Base-by-base conservation (phyloP, 2,113 vertebrate species). In the Uria lomvia region DNA sequence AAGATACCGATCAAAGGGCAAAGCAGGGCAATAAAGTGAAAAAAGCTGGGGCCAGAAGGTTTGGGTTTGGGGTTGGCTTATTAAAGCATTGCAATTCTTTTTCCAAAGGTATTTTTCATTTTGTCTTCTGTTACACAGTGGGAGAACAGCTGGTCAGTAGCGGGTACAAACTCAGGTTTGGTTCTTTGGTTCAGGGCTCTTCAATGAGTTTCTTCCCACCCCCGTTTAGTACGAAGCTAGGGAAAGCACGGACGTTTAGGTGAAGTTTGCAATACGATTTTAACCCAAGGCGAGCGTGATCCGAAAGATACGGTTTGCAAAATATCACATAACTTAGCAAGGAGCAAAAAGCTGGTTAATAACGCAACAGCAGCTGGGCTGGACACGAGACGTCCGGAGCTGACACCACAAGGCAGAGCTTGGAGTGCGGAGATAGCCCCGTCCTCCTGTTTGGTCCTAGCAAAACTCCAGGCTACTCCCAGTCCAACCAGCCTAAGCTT, bases 1-100 rank as follows among this genome's bases (percentile, higher is more conserved):
- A 96, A 94, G 95, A 97, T 80, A 90, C 42, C n/a, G 91, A 97
- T 97, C 90, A 97, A 96, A 97, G 86, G 93, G 79, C 90, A 95
- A 86, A 91, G 90, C 36, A 80, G 86, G 58, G 92, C 79, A 96
- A 95, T 97, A 97, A 97, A 96, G 58, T 20, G 30, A 55, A 79
- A 79, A 86, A 83, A 76, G 70, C 7, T 42, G n/a, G 43, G 78
- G 42, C 80, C 91, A 96, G 90, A 59, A 88, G 93, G 77, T 88
- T 94, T 95, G 38, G 50, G 59, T 95, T 63, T 17, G 75, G 63
- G 65, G 65, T 30, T 92, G 73, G 70, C 84, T 96, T 97, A 95
- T 91, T 94, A 95, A 90, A 94, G 70, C 42, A 76, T 20, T 70
- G 21, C 12, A 62, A 65, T 89, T 90, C 53, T 91, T 94, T 86